Evolutionary conservation across 2,888 invertebrate species (phyloP).

Genomic region (Campaea margaritaria): DNA sequence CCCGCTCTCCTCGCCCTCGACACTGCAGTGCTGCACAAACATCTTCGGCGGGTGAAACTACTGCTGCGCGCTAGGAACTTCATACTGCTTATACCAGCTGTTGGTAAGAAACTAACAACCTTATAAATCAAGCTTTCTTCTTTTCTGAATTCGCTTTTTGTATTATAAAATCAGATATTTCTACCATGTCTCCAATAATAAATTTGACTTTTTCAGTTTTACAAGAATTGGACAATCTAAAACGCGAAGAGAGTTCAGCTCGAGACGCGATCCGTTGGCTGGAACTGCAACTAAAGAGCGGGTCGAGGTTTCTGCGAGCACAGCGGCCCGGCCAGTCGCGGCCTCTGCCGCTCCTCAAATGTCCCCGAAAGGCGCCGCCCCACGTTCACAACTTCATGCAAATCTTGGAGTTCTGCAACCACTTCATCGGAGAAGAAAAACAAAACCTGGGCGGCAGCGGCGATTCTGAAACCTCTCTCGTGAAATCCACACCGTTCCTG

Average conservation of each 20-base stretch:
- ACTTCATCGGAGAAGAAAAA: conserved; percentile 84
- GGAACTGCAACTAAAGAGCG: conserved; percentile 93
- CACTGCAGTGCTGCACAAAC: conserved; percentile 91
- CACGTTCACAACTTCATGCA: conserved; percentile 90
- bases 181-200: background rate
- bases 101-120: too few relatives aligned
- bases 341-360: conserved; percentile 86
- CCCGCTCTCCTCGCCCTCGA: conserved; percentile 96
- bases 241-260: conserved; percentile 93
- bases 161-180: background rate
- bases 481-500: conserved; percentile 86
- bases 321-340: conserved; percentile 93
- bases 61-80: conserved; percentile 93
- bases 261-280: conserved; percentile 97
- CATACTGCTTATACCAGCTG: conserved; percentile 94
- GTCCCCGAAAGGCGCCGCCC: conserved; percentile 74
- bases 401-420: conserved; percentile 93
- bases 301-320: conserved; percentile 94
- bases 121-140: too few relatives aligned
- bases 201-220: conserved; percentile 87
- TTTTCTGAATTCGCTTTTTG: too few relatives aligned
- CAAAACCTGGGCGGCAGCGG: conserved; percentile 68
- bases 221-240: conserved; percentile 94
- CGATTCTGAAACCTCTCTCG: conserved; percentile 63
- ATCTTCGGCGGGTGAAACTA: conserved; percentile 91